A percentile compares a stretch with the other conserved stretches of the same genome.
Conservation (phyloP, 2,113 vertebrate species). For the Neopipo cinnamomea region DNA sequence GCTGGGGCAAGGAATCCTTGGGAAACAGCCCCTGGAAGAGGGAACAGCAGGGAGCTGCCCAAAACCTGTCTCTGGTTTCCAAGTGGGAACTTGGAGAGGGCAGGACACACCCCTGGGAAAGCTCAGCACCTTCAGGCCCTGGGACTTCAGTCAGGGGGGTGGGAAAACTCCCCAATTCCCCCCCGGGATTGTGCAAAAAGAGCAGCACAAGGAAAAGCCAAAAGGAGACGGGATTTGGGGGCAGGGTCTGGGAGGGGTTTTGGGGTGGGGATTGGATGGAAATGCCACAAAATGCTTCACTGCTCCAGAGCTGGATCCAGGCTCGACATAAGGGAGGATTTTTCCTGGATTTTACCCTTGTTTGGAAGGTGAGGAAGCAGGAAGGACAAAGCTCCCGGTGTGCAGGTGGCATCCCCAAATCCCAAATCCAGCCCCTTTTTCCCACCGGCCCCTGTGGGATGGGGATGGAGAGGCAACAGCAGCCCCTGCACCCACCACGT, state of each 20-base stretch:
- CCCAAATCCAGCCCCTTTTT: not conserved
- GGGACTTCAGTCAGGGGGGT: accelerated
- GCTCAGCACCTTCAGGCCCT: accelerated
- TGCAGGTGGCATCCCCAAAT: not conserved
- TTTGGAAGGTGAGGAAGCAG: accelerated
- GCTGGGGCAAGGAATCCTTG: conserved; percentile 32
- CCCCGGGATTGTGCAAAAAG: not conserved
- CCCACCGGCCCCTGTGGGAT: not conserved
- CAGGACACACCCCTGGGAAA: not conserved
- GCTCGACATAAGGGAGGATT: not conserved
- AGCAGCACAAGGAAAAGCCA: too few relatives aligned
- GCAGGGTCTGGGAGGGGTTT: not conserved
- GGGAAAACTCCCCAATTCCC: not conserved
- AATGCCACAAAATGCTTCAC: not conserved
- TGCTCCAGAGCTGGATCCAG: not conserved
- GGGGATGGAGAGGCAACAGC: not conserved
- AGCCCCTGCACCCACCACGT: accelerated
- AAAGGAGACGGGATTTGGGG: not conserved
- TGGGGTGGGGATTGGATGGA: not conserved
- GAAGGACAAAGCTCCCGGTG: not conserved
- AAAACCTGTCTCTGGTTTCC: not conserved
- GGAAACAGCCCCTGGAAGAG: not conserved
- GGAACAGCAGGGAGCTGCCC: not conserved
- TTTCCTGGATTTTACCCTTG: not conserved
- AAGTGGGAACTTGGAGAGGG: not conserved